A percentile compares a stretch with the other conserved stretches of the same genome.
Evolutionary conservation across 2,797 vertebrate species (phyloP).

Genomic region (Balearica regulorum): DNA sequence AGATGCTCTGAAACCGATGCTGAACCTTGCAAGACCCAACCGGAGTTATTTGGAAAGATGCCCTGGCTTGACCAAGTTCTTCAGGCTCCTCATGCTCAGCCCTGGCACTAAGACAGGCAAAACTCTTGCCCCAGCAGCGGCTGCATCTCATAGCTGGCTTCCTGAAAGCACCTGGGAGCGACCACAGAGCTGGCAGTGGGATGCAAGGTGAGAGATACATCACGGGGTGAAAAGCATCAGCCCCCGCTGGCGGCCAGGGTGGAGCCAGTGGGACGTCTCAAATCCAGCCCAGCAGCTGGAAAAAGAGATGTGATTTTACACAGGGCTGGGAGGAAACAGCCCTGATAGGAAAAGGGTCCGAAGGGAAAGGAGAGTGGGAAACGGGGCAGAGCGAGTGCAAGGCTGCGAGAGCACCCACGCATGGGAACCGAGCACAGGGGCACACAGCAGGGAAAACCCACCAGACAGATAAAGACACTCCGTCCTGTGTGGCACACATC

Average conservation of each 20-base stretch:
- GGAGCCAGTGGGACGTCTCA: not conserved
- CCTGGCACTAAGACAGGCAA: not conserved
- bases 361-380: not conserved
- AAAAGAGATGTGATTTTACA: not conserved
- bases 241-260: not conserved
- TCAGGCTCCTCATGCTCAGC: not conserved
- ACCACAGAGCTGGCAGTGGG: not conserved
- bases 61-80: not conserved
- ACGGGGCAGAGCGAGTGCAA: rapidly evolving
- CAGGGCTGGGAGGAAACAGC: not conserved
- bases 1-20: not conserved
- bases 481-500: not conserved
- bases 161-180: not conserved
- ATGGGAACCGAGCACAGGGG: not conserved
- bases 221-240: not conserved
- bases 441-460: not conserved
- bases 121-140: not conserved
- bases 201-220: not conserved
- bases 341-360: not conserved
- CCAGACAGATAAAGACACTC: not conserved
- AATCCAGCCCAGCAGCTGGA: not conserved
- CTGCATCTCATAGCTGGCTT: not conserved
- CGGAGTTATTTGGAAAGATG: not conserved
- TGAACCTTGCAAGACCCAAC: not conserved
- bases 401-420: rapidly evolving